phyloP scores from a whole-genome alignment of 2,113 vertebrate species.

The Aphelocoma coerulescens region DNA sequence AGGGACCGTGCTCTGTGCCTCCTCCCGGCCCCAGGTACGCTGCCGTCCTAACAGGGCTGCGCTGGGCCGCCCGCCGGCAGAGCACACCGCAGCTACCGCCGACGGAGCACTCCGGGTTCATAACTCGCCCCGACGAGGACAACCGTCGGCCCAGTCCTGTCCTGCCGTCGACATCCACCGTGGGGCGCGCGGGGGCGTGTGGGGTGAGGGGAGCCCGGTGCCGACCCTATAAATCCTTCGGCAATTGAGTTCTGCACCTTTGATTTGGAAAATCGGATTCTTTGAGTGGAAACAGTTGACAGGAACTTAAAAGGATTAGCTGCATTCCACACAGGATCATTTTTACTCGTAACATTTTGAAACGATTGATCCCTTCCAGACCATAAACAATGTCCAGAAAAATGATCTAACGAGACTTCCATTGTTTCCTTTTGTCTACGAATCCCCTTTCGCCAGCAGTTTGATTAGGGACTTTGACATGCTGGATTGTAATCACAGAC shows the following conservation, averaged over 20 bases:
- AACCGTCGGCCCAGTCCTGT: neutral
- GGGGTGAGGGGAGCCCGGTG: conserved; percentile 16
- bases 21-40: neutral
- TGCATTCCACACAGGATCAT: conserved; percentile 79
- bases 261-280: conserved; percentile 78
- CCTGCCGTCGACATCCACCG: neutral
- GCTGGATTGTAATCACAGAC: neutral
- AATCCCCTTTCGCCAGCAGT: conserved; percentile 30
- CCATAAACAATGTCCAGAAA: conserved; percentile 73
- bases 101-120: accelerated
- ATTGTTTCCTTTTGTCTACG: conserved; percentile 67
- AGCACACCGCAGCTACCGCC: too few relatives aligned
- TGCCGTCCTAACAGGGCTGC: neutral
- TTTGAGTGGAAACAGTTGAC: conserved; percentile 76
- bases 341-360: conserved; percentile 79
- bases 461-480: conserved; percentile 32
- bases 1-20: neutral
- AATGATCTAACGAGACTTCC: conserved; percentile 73
- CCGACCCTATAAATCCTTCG: conserved; percentile 62
- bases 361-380: conserved; percentile 73
- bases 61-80: neutral
- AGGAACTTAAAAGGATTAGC: conserved; percentile 80
- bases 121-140: too few relatives aligned
- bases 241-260: conserved; percentile 71
- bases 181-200: neutral